phyloP scores from a whole-genome alignment of 2,888 invertebrate species.

The Cephus sareptanus region DNA sequence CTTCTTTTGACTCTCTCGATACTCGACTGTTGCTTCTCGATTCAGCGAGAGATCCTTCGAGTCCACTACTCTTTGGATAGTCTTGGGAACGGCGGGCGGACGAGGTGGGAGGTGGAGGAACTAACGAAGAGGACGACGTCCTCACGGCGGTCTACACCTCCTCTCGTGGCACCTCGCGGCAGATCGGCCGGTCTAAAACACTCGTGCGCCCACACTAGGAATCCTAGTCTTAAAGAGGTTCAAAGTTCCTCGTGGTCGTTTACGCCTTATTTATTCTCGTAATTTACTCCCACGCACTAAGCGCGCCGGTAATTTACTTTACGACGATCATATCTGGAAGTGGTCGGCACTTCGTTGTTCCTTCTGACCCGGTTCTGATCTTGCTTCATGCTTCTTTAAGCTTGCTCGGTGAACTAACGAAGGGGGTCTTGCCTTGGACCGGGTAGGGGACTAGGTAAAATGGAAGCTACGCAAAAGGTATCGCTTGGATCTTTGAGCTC shows the following conservation, averaged over 20 bases:
- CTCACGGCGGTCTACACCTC: too few relatives aligned
- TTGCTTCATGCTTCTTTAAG: too few relatives aligned
- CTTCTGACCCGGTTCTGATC: too few relatives aligned
- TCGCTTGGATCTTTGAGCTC: too few relatives aligned
- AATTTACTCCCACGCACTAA: conserved; percentile 56
- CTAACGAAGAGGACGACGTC: too few relatives aligned
- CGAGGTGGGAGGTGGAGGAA: not conserved
- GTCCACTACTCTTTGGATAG: not conserved
- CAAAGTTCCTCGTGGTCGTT: conserved; percentile 50
- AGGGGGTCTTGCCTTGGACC: too few relatives aligned
- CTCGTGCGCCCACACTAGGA: conserved; percentile 46
- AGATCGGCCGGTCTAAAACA: conserved; percentile 15
- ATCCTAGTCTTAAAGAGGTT: conserved; percentile 52
- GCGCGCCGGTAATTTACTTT: conserved; percentile 51
- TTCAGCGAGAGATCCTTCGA: not conserved
- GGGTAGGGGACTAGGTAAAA: too few relatives aligned
- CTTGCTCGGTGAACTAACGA: too few relatives aligned
- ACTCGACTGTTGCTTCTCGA: too few relatives aligned
- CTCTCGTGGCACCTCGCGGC: too few relatives aligned
- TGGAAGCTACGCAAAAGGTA: too few relatives aligned
- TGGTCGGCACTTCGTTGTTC: conserved; percentile 19
- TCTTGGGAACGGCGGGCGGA: not conserved
- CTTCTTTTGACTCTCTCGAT: conserved; percentile 8
- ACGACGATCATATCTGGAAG: conserved; percentile 56
- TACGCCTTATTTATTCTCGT: conserved; percentile 58